Evolutionary conservation across 2,888 invertebrate species (phyloP), one percentile per base, ranked within the genome.

Genomic region (Ommatoiulus sabulosus): DNA sequence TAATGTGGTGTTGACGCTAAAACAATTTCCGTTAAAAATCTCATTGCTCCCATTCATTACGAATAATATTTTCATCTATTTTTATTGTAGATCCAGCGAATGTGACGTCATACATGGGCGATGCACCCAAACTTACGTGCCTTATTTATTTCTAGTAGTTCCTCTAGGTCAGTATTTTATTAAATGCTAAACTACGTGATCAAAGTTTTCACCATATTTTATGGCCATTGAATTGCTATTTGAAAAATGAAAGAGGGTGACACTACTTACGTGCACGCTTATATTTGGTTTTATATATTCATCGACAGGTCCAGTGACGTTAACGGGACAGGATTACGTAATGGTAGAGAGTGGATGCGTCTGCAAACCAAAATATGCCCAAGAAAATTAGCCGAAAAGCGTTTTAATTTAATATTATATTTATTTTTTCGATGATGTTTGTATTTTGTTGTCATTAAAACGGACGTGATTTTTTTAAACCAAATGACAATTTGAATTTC

Each of bases 271-370:
- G n/a, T n/a, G n/a, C n/a, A n/a, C n/a, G n/a, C n/a, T n/a, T n/a
- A n/a, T n/a, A n/a, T n/a, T n/a, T n/a, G n/a, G n/a, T n/a, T n/a
- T n/a, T n/a, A n/a, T n/a, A n/a, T n/a, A 57, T 80, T 35, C 35
- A 12, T 80, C 35, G 3, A 4, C 24, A 80, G 80, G 80, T 12
- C 91, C 91, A 15, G 91, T 91, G 84, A 91, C 91, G 3, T 89
- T 91, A 44, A 91, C 91, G 72, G 90, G 97, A 6, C 97, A 97
- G 92, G 97, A 97, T 93, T 98, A 98, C 93, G 97, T 98, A n/a
- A 94, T 98, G 87, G 97, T 98, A 44, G 97, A 98, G 93, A 97
- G 97, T 91, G 97, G 97, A n/a, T 98, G 97, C 92, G 97, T 97
- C 46, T 98, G 97, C 92, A 94, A 95, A 91, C 95, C 95, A 46